phyloP scores from a whole-genome alignment of 1,140 invertebrate species.

The Drosophila prosaltans region DNA sequence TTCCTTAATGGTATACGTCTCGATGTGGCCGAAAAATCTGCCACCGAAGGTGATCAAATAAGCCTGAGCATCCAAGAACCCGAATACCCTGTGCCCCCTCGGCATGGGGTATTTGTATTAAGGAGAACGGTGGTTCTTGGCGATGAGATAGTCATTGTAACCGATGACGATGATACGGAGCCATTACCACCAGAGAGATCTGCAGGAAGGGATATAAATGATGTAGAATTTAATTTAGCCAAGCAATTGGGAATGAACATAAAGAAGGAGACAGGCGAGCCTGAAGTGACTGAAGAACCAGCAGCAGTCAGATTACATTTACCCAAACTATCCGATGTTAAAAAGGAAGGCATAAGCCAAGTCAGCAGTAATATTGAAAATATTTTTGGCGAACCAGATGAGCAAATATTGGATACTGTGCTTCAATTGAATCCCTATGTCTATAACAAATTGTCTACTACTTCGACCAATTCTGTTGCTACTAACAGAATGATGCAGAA shows the following conservation, averaged over 20 bases:
- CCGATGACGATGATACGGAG: constrained; percentile 9
- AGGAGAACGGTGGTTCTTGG: constrained; percentile 17
- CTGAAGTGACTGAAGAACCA: neutral
- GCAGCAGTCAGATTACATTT: constrained; percentile 42
- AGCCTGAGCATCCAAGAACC: constrained; percentile 41
- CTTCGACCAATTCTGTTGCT: neutral
- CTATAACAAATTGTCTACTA: constrained; percentile 40
- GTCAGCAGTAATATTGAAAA: constrained; percentile 46
- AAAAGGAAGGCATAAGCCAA: constrained; percentile 49
- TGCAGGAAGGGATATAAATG: no score
- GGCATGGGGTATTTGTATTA: constrained; percentile 39
- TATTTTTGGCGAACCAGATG: constrained; percentile 70
- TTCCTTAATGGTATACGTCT: constrained; percentile 38
- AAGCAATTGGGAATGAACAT: neutral
- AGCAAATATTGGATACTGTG: constrained; percentile 42
- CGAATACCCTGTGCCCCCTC: constrained; percentile 1
- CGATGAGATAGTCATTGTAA: constrained; percentile 16
- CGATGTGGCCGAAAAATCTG: neutral
- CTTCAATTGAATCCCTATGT: constrained; percentile 55
- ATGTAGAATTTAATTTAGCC: constrained; percentile 6
- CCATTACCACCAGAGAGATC: neutral
- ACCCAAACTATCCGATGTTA: constrained; percentile 57
- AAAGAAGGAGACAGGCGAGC: neutral
- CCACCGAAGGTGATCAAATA: constrained; percentile 33
- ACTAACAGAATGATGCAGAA: constrained; percentile 27